A percentile compares a stretch with the other conserved stretches of the same genome.
phyloP scores from a whole-genome alignment of 2,888 invertebrate species.

The Netelia inedita region DNA sequence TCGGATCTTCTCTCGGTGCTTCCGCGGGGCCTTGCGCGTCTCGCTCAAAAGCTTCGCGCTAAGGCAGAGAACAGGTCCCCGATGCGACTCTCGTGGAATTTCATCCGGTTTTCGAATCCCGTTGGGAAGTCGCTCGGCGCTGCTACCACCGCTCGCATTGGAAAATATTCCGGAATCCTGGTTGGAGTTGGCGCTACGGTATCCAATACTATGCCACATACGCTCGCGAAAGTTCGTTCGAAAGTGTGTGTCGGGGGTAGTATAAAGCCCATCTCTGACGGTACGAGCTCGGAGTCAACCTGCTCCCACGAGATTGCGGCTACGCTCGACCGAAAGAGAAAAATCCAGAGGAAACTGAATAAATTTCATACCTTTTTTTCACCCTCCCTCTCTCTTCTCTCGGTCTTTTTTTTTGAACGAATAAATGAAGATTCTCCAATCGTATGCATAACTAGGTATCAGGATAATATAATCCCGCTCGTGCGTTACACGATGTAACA shows the following conservation, averaged over 20 bases:
- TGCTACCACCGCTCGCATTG: slow-evolving; percentile 28
- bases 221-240: slow-evolving; percentile 59
- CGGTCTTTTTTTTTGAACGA: neutral
- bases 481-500: neutral
- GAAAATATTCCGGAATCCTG: slow-evolving; percentile 70
- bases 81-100: slow-evolving; percentile 65
- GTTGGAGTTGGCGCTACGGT: too few species aligned
- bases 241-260: slow-evolving; percentile 59
- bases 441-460: slow-evolving; percentile 17
- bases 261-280: slow-evolving; percentile 50
- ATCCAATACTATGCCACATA: neutral
- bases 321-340: slow-evolving; percentile 44
- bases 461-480: neutral
- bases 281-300: slow-evolving; percentile 59
- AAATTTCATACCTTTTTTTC: slow-evolving; percentile 7
- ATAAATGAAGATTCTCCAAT: slow-evolving; percentile 55
- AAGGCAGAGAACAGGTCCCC: slow-evolving; percentile 33
- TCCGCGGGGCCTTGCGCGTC: slow-evolving; percentile 39
- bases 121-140: slow-evolving; percentile 57
- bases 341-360: slow-evolving; percentile 45
- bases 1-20: slow-evolving; percentile 62
- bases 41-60: slow-evolving; percentile 25
- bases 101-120: slow-evolving; percentile 63
- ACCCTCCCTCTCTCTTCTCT: slow-evolving; percentile 17
- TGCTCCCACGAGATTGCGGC: slow-evolving; percentile 69